phyloP scores from a whole-genome alignment of 2,888 invertebrate species.

The Plebejus melissa region DNA sequence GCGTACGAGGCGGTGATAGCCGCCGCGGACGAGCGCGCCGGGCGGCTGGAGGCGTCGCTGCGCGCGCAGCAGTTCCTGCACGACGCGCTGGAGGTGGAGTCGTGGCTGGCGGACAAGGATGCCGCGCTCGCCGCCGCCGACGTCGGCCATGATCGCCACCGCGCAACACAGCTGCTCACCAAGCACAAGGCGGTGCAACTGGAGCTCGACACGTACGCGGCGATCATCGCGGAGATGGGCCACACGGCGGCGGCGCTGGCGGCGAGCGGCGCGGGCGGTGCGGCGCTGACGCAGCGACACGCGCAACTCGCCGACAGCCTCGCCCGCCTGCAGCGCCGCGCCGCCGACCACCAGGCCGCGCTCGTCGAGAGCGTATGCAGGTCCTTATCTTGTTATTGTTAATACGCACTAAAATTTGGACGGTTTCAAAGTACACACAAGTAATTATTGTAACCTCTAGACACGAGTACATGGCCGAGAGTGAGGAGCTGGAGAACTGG shows the following conservation, averaged over 20 bases:
- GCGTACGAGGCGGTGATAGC: constrained; percentile 87
- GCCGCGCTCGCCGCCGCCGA: constrained; percentile 90
- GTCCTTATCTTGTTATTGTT: constrained; percentile 40
- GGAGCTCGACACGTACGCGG: constrained; percentile 94
- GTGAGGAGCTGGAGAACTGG: constrained; percentile 94
- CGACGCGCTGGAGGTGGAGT: constrained; percentile 94
- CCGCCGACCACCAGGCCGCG: constrained; percentile 87
- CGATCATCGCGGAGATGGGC: constrained; percentile 95
- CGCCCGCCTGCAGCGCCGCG: constrained; percentile 88
- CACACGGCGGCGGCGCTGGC: constrained; percentile 91
- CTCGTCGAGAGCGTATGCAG: constrained; percentile 93
- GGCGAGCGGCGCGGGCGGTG: constrained; percentile 87
- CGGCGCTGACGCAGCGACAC: constrained; percentile 87
- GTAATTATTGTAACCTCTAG: constrained; percentile 49
- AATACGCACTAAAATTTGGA: neutral
- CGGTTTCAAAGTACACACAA: neutral
- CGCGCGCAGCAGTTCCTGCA: constrained; percentile 95
- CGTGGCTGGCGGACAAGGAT: constrained; percentile 93
- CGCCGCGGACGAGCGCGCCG: constrained; percentile 84
- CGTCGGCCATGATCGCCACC: constrained; percentile 92
- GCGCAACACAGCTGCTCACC: constrained; percentile 94
- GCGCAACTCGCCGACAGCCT: constrained; percentile 87
- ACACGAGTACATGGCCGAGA: constrained; percentile 94
- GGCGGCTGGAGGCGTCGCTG: constrained; percentile 90
- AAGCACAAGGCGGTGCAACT: constrained; percentile 96